Evolutionary conservation across 2,113 vertebrate genomes (phyloP), one percentile per base, ranked within the genome.

Genomic region (Bufo gargarizans): DNA sequence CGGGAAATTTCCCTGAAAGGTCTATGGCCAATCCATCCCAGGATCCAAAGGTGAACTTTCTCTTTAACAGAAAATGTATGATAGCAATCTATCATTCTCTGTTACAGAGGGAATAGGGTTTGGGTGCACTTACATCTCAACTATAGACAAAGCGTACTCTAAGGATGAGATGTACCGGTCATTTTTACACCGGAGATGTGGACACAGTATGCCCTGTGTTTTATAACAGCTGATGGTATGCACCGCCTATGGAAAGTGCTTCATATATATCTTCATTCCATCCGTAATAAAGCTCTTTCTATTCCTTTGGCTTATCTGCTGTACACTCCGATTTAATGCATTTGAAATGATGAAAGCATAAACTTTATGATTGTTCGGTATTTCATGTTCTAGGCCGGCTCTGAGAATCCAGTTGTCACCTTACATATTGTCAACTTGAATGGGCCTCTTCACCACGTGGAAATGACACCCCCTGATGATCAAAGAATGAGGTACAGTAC

Each of bases 351-450:
- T 81, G 19, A 81, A 59, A 81, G 78, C 33, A 22, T 81, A 45
- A 59, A 61, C 22, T 61, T 81, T 81, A 81, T 59, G 22, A 12
- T 61, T 81, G 2, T 55, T 61, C 22, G 12, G 3, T n/a, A 10
- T 55, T 91, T 87, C 14, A 0, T 90, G 84, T 89, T 90, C 43
- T 91, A 99, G 98, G 97, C 96, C 1, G 98, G 98, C 5, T 96
- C 96, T 90, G 97, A 99, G 91, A 99, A 99, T 91, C 98, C 98
- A 2, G 95, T 96, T 2, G 97, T 99, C 90, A 96, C 96, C 82
- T 93, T 99, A 86, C 98, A 97, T 0, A 96, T 99, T 13, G 98
- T 99, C 47, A 97, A 98, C 92, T 93, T 99, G 20, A 99, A 98
- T 0, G 98, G 98, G 3, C 97, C 97, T 13, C 95, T 96, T 11